Percentiles rank a stretch among this genome's conserved stretches.
Evolutionary conservation across 2,113 vertebrate species (phyloP).

Genomic region (Thymallus thymallus): DNA sequence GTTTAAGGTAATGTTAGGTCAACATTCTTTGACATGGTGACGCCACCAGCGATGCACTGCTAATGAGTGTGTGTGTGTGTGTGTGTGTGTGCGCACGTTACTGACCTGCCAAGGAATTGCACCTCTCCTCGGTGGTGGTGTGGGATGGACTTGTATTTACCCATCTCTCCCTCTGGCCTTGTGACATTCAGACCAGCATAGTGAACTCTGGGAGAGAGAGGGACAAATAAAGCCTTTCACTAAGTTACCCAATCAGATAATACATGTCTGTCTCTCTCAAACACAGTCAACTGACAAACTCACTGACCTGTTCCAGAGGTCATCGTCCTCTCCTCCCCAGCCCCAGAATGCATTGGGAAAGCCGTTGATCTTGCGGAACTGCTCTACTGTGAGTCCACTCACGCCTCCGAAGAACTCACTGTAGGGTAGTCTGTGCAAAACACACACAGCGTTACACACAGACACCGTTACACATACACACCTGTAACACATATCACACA

Average conservation of each 20-base stretch:
- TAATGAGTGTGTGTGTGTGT: constrained; percentile 13
- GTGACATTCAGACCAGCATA: constrained; percentile 88
- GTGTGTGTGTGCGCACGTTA: neutral
- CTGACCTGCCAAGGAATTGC: constrained; percentile 93
- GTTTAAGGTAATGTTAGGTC: no score
- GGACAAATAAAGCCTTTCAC: no score
- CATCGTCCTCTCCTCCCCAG: constrained; percentile 95
- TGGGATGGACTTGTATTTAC: constrained; percentile 95
- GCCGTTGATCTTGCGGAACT: constrained; percentile 92
- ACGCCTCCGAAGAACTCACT: constrained; percentile 93
- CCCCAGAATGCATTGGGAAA: constrained; percentile 98
- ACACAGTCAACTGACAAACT: neutral
- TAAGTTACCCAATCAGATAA: no score
- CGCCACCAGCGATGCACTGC: neutral
- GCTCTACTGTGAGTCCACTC: constrained; percentile 90
- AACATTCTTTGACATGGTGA: no score
- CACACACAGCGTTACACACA: no score
- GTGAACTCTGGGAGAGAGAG: constrained; percentile 77
- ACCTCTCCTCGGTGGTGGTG: constrained; percentile 96
- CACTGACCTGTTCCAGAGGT: constrained; percentile 93
- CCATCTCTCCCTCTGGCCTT: constrained; percentile 89
- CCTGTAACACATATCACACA: neutral
- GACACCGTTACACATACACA: neutral
- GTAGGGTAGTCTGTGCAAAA: constrained; percentile 86
- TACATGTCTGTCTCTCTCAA: neutral